Conservation (phyloP, 2,888 invertebrate species). For the Drosophila nigritarsus region DNA sequence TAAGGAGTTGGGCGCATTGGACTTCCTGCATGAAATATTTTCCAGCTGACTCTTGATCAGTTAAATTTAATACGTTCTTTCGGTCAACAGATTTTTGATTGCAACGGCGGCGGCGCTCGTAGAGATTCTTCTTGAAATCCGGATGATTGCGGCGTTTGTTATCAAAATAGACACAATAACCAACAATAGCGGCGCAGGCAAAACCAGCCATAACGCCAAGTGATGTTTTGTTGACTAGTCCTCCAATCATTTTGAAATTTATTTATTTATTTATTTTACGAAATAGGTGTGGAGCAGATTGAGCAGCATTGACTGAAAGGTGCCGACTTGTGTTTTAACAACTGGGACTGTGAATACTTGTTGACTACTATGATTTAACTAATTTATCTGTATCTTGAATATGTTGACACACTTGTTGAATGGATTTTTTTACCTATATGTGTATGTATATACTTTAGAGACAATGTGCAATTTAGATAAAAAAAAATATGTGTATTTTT, state of each 20-base stretch:
- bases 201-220: slow-evolving; percentile 93
- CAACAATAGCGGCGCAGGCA: slow-evolving; percentile 93
- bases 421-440: neutral
- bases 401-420: neutral
- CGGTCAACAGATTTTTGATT: neutral
- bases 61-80: neutral
- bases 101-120: slow-evolving; percentile 88
- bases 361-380: slow-evolving; percentile 16
- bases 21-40: slow-evolving; percentile 89
- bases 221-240: slow-evolving; percentile 34
- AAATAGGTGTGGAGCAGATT: slow-evolving; percentile 32
- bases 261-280: slow-evolving; percentile 18
- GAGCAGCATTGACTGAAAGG: slow-evolving; percentile 19
- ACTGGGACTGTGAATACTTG: neutral
- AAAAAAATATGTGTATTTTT: neutral
- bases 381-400: neutral
- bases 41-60: slow-evolving; percentile 37
- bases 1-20: slow-evolving; percentile 95
- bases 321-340: neutral
- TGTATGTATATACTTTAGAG: neutral
- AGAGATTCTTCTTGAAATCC: slow-evolving; percentile 96
- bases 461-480: neutral
- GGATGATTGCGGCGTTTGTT: slow-evolving; percentile 96
- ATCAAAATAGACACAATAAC: slow-evolving; percentile 99
- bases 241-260: slow-evolving; percentile 52